Percentiles rank a stretch among this genome's conserved stretches.
phyloP scores from a whole-genome alignment of 2,888 invertebrate species.

The Leptinotarsa peninsularis region DNA sequence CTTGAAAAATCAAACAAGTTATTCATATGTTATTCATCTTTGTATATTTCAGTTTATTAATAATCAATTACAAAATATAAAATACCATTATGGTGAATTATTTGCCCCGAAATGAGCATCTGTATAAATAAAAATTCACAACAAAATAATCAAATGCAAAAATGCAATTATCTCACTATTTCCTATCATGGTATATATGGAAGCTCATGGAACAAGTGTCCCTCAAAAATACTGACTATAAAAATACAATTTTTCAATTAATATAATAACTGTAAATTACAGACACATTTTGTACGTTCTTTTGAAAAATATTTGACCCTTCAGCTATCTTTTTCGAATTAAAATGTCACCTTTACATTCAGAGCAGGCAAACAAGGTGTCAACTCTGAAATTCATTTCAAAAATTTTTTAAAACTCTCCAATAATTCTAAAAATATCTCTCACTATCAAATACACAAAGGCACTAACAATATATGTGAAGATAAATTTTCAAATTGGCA shows the following conservation, averaged over 20 bases:
- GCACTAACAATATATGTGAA: background rate
- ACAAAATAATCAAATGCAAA: background rate
- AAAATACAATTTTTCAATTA: background rate
- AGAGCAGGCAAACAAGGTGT: no score
- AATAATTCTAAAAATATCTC: background rate
- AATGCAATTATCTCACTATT: constrained; percentile 11
- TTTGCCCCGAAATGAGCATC: background rate
- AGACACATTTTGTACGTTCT: no score
- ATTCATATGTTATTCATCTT: background rate
- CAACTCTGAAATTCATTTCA: background rate
- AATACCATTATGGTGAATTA: constrained; percentile 9
- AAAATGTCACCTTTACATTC: no score
- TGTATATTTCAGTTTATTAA: background rate
- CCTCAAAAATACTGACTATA: constrained; percentile 5
- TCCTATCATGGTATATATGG: constrained; percentile 1
- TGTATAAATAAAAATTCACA: constrained; percentile 18
- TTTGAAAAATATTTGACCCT: no score
- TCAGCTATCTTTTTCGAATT: no score
- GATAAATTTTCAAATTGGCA: constrained; percentile 48
- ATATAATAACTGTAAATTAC: background rate
- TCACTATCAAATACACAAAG: constrained; percentile 11
- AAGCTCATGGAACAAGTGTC: constrained; percentile 3
- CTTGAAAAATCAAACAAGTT: no score
- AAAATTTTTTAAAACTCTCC: background rate
- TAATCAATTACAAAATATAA: constrained; percentile 15